Conservation (phyloP, 1,140 invertebrate species). For the Neuroterus valhalla region DNA sequence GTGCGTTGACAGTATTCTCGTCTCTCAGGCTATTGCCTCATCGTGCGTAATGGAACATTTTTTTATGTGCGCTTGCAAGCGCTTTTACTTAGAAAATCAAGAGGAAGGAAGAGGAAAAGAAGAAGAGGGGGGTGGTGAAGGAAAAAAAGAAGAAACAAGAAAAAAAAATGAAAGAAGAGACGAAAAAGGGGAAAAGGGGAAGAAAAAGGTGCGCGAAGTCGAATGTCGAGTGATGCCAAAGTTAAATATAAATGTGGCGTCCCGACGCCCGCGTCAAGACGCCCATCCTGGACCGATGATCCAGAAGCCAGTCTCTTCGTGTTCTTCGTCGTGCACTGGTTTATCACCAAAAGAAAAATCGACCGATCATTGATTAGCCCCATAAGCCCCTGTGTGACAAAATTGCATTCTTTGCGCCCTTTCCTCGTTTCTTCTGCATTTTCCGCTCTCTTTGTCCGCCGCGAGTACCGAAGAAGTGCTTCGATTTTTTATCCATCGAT, state of each 20-base stretch:
- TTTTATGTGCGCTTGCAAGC: constrained; percentile 15
- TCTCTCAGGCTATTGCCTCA: constrained; percentile 52
- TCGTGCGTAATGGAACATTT: constrained; percentile 51
- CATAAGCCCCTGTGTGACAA: neutral
- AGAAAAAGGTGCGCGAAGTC: constrained; percentile 59
- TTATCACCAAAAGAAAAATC: neutral
- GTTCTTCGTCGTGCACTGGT: constrained; percentile 61
- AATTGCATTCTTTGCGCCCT: neutral
- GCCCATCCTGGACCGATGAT: constrained; percentile 70
- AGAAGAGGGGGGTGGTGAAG: constrained; percentile 46
- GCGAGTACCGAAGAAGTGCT: constrained; percentile 28
- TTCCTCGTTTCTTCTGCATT: neutral
- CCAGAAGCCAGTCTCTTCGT: constrained; percentile 71
- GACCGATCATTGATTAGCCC: constrained; percentile 3
- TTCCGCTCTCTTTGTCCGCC: neutral
- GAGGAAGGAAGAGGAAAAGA: constrained; percentile 27
- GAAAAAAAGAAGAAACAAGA: constrained; percentile 47
- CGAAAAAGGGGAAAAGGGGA: constrained; percentile 30
- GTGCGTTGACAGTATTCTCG: constrained; percentile 35
- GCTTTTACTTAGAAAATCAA: constrained; percentile 6
- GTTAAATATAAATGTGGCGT: constrained; percentile 74
- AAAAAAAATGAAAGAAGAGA: constrained; percentile 40
- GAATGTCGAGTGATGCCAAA: constrained; percentile 74
- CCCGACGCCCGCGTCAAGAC: constrained; percentile 59
- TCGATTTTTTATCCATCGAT: constrained; percentile 6